Conservation (phyloP, 2,888 invertebrate species). For the Malacosoma neustria region DNA sequence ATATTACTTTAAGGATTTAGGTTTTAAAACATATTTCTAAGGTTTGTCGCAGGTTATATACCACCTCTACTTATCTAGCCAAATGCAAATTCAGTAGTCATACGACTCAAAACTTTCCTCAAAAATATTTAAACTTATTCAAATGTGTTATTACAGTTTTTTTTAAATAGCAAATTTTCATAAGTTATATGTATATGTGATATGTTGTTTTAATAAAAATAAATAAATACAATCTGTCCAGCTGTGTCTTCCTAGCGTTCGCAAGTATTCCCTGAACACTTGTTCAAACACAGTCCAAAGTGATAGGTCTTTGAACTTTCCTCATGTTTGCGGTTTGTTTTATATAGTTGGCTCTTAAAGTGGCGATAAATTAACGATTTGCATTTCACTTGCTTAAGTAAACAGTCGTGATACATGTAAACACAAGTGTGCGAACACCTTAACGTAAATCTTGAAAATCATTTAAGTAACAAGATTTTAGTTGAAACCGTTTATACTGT, state of each 20-base stretch:
- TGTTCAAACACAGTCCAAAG: conserved; percentile 61
- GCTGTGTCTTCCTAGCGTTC: conserved; percentile 39
- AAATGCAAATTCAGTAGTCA: too few species aligned
- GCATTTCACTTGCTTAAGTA: conserved; percentile 56
- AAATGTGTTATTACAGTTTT: too few species aligned
- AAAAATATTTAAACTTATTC: too few species aligned
- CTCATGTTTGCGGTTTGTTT: conserved; percentile 62
- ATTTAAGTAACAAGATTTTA: conserved; percentile 1
- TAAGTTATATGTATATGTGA: too few species aligned
- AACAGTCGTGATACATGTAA: conserved; percentile 52
- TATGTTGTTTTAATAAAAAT: too few species aligned
- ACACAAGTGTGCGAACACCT: conserved; percentile 47
- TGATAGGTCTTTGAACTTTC: conserved; percentile 68
- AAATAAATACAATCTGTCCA: too few species aligned
- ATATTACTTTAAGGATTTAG: too few species aligned
- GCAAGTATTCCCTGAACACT: conserved; percentile 48
- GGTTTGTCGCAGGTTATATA: too few species aligned
- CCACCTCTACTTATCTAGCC: too few species aligned
- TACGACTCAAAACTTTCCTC: too few species aligned
- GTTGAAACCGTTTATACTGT: neutral
- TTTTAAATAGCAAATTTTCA: too few species aligned
- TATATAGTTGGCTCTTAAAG: conserved; percentile 62
- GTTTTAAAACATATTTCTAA: too few species aligned
- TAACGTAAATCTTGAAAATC: conserved; percentile 29
- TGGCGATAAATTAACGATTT: conserved; percentile 71